Percentiles rank a stretch among this genome's conserved stretches.
Evolutionary conservation across 1,140 invertebrate species (phyloP).

Genomic region (Mylabris phalerata): DNA sequence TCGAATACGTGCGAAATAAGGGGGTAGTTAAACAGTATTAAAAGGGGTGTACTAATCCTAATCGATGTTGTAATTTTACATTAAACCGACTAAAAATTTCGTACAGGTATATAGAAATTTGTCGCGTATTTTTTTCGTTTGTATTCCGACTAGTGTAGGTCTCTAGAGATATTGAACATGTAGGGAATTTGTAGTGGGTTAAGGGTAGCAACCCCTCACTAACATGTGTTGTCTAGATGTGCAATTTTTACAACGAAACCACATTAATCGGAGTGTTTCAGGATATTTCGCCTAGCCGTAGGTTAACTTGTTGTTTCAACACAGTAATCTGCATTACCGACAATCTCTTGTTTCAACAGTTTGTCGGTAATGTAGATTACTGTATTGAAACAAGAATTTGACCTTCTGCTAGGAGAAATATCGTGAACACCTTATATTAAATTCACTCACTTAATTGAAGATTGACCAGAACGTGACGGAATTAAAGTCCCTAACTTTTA

Average conservation of each 20-base stretch:
- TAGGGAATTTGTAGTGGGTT: background rate
- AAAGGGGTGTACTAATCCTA: background rate
- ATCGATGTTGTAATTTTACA: background rate
- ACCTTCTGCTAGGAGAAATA: too few species aligned
- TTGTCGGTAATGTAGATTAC: too few species aligned
- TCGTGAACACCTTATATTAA: too few species aligned
- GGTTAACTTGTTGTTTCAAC: too few species aligned
- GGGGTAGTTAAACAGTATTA: background rate
- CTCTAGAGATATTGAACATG: background rate
- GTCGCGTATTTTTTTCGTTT: too few species aligned
- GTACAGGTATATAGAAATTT: background rate
- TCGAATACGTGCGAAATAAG: conserved; percentile 1
- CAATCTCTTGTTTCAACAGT: too few species aligned
- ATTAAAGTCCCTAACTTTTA: too few species aligned
- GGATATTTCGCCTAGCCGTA: too few species aligned
- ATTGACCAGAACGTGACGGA: too few species aligned
- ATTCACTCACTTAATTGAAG: too few species aligned
- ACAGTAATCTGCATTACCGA: too few species aligned
- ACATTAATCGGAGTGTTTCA: background rate
- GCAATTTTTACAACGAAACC: background rate
- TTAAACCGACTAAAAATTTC: background rate
- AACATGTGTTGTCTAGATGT: background rate
- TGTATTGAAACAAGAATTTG: too few species aligned
- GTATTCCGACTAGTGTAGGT: background rate
- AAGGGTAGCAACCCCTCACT: background rate